Conservation (phyloP, 92 coral and sea anemone species). For the Phenganax subtilis region DNA sequence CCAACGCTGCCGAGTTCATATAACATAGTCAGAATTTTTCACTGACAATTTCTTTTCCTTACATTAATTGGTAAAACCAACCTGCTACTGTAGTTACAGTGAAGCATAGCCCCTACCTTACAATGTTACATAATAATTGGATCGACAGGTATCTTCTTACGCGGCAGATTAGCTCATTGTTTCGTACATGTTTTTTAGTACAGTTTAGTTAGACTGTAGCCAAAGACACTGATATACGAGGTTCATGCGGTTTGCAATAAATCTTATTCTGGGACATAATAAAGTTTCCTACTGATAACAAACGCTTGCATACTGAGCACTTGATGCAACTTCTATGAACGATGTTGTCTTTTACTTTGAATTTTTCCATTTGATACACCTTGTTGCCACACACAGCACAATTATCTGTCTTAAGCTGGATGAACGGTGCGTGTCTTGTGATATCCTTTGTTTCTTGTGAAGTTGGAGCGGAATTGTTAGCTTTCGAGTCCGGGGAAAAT, state of each 20-base stretch:
- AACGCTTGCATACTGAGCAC: slow-evolving; percentile 86
- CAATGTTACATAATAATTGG: too few species aligned
- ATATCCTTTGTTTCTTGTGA: slow-evolving; percentile 35
- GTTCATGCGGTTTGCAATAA: slow-evolving; percentile 88
- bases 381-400: slow-evolving; percentile 85
- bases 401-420: slow-evolving; percentile 57
- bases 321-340: slow-evolving; percentile 83
- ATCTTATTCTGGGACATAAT: slow-evolving; percentile 90
- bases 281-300: slow-evolving; percentile 88
- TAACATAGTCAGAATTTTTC: too few species aligned
- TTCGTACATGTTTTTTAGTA: too few species aligned
- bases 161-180: too few species aligned
- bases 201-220: background rate
- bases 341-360: slow-evolving; percentile 77
- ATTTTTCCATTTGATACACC: slow-evolving; percentile 94
- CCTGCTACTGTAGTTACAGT: too few species aligned
- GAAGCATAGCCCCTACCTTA: too few species aligned
- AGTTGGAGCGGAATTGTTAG: slow-evolving; percentile 31
- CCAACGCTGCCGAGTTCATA: too few species aligned
- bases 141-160: too few species aligned
- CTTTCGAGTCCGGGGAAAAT: slow-evolving; percentile 26
- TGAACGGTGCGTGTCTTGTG: slow-evolving; percentile 35
- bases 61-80: too few species aligned
- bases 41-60: too few species aligned
- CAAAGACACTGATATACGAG: slow-evolving; percentile 44